Percentiles rank a stretch among this genome's conserved stretches.
phyloP scores from a whole-genome alignment of 2,888 invertebrate genomes.

The Agrilus biguttatus region DNA sequence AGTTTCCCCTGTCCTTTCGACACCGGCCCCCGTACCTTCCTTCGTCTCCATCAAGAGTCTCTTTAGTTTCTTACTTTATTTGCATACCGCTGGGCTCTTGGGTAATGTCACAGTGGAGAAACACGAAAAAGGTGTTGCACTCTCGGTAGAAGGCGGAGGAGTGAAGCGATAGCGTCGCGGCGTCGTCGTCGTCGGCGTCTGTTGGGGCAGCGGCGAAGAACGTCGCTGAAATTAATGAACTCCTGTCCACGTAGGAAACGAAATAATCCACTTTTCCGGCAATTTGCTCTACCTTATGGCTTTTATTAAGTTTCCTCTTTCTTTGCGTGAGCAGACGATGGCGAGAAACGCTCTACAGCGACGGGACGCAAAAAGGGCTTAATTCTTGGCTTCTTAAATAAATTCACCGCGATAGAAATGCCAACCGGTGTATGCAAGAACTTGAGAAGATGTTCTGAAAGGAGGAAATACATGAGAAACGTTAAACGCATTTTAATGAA shows the following conservation, averaged over 20 bases:
- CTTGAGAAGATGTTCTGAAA: too few species aligned
- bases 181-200: conserved; percentile 3
- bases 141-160: conserved; percentile 11
- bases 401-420: too few species aligned
- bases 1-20: too few species aligned
- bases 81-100: conserved; percentile 28
- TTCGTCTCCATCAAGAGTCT: background rate
- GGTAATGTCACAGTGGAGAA: conserved; percentile 26
- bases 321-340: background rate
- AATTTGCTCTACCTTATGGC: conserved; percentile 29
- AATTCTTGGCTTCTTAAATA: too few species aligned
- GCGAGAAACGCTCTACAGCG: background rate
- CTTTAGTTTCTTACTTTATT: conserved; percentile 21
- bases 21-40: background rate
- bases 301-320: conserved; percentile 20
- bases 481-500: too few species aligned
- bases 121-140: conserved; percentile 37
- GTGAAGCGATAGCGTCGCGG: background rate
- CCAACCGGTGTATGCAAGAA: too few species aligned
- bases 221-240: conserved; percentile 30
- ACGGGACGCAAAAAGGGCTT: too few species aligned
- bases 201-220: conserved; percentile 11
- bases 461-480: too few species aligned
- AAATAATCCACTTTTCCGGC: conserved; percentile 32
- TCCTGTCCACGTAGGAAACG: conserved; percentile 30